Evolutionary conservation across 2,113 vertebrate species (phyloP), one percentile per base, ranked within the genome.

Genomic region (Ramphastos sulfuratus): DNA sequence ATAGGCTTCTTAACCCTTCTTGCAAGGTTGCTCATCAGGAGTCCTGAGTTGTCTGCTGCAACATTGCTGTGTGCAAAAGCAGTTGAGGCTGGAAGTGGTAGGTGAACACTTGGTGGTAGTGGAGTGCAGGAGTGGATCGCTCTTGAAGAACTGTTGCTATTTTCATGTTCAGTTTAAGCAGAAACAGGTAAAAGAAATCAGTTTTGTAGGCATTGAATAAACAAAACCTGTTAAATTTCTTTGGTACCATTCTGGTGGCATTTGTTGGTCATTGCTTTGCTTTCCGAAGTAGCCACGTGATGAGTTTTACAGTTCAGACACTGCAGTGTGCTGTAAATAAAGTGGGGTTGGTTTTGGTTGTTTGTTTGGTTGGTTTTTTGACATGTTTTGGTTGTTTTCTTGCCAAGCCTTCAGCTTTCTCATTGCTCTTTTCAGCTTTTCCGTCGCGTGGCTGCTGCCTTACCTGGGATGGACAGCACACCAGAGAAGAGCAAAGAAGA

Each of bases 401-500:
- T 78, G 54, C 16, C 19, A 25, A 87, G 10, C 21, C 52, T 56
- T 86, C 35, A 55, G 3, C 73, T 92, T 64, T 48, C 50, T 25
- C 61, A 1, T 78, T 79, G 24, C 42, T 88, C 1, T 77, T 92
- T 94, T 20, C 55, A 99, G 98, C 98, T 99, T 97, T 99, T 99
- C 96, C 98, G 97, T n/a, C 98, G 98, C 61, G 98, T 98, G 84
- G 98, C 98, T 81, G 98, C 98, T 85, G 98, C 98, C 76, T 96
- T 99, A 94, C 98, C 98, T 64, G 98, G 98, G 71, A 98, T 98
- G 98, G 98, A 98, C 87, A 98, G 97, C 95, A 98, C 98, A 96
- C 98, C 98, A 59, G 98, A 98, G 97, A 98, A 98, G 74, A 98
- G 98, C 98, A 98, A 98, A 98, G 98, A 99, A 84, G 98, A 98